phyloP scores from a whole-genome alignment of 1,140 invertebrate species.

The Heliconius nattereri region DNA sequence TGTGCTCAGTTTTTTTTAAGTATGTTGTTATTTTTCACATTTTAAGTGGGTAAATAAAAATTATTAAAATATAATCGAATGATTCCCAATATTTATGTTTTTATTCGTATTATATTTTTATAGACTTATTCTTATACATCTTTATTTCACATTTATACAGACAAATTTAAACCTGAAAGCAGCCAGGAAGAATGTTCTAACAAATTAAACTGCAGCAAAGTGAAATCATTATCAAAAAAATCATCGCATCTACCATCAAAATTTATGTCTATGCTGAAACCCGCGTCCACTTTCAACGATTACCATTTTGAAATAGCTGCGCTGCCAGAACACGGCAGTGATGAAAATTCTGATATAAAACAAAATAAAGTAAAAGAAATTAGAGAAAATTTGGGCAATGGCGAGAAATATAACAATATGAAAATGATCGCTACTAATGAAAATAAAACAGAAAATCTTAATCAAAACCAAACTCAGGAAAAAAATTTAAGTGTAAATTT shows the following conservation, averaged over 20 bases:
- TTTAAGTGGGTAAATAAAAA: too few relatives aligned
- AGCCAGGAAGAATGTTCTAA: neutral
- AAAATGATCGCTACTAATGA: neutral
- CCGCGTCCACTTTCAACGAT: constrained; percentile 56
- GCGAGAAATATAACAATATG: neutral
- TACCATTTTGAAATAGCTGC: constrained; percentile 64
- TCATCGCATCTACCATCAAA: constrained; percentile 33
- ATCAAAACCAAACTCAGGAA: neutral
- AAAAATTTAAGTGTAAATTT: neutral
- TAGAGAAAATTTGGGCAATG: neutral
- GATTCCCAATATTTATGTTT: too few relatives aligned
- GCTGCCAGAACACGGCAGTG: constrained; percentile 13
- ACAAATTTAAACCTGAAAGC: neutral
- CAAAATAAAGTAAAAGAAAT: neutral
- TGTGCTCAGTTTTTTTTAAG: too few relatives aligned
- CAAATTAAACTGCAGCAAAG: constrained; percentile 14
- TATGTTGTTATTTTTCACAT: too few relatives aligned
- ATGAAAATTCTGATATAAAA: neutral
- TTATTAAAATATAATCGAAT: too few relatives aligned
- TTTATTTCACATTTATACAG: neutral
- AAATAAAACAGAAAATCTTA: neutral
- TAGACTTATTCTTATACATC: too few relatives aligned
- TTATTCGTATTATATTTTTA: too few relatives aligned
- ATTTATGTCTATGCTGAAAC: constrained; percentile 51
- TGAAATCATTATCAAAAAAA: neutral